A percentile compares a stretch with the other conserved stretches of the same genome.
phyloP scores from a whole-genome alignment of 2,113 vertebrate species.

The Haemorhous mexicanus region DNA sequence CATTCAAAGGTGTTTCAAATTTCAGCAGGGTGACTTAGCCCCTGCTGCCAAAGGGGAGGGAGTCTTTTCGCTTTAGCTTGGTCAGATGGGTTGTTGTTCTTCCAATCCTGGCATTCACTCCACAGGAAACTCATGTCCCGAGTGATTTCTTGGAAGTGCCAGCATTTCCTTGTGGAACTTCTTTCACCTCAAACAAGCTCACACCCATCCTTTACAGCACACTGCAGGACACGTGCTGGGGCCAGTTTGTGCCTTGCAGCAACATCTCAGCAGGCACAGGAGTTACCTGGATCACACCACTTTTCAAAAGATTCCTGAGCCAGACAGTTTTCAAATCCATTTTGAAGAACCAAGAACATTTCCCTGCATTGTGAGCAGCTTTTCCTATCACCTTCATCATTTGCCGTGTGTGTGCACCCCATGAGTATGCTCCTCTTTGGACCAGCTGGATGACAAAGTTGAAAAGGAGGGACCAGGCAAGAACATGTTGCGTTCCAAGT shows the following conservation, averaged over 20 bases:
- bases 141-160: not conserved
- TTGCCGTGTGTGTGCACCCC: not conserved
- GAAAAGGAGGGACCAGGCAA: not conserved
- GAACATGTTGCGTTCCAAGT: not conserved
- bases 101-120: not conserved
- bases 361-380: not conserved
- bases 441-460: not conserved
- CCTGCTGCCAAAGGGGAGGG: rapidly evolving
- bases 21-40: not conserved
- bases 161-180: conserved; percentile 21
- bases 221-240: not conserved
- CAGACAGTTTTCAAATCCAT: not conserved
- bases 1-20: not conserved
- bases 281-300: not conserved
- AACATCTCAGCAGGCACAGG: not conserved
- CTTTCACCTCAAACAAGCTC: not conserved
- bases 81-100: not conserved
- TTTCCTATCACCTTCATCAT: not conserved
- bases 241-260: not conserved
- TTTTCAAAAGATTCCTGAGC: not conserved
- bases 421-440: not conserved
- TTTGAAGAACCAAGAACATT: not conserved
- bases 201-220: conserved; percentile 41
- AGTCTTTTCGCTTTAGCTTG: not conserved
- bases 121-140: not conserved